Evolutionary conservation across 2,797 vertebrate genomes (phyloP).

Genomic region (Limnodromus scolopaceus): DNA sequence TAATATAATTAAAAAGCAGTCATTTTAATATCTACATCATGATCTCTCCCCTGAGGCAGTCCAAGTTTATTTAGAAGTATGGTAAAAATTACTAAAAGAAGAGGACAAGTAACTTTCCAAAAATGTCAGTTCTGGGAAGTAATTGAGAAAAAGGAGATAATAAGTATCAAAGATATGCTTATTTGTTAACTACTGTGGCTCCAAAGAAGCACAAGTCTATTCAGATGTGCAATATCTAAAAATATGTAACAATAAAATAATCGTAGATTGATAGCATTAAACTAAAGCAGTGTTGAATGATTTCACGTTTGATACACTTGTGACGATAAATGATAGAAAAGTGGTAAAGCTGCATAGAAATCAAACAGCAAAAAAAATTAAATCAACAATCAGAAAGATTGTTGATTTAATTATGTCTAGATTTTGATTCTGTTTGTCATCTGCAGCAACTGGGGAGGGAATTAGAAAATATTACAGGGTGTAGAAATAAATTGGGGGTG

Average conservation of each 20-base stretch:
- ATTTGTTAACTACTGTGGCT: neutral
- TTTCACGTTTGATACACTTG: neutral
- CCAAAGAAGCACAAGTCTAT: neutral
- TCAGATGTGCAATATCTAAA: neutral
- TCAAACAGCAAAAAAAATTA: neutral
- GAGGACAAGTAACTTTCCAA: neutral
- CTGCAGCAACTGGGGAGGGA: neutral
- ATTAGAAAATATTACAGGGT: neutral
- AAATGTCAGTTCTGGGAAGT: neutral
- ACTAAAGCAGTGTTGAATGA: neutral
- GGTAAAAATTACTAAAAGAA: neutral
- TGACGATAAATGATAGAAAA: neutral
- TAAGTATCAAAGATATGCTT: neutral
- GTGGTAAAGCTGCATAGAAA: neutral
- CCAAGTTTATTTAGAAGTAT: slow-evolving; percentile 1
- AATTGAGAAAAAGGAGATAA: neutral
- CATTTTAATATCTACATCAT: neutral
- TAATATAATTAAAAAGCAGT: neutral
- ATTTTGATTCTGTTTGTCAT: neutral
- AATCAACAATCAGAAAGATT: neutral
- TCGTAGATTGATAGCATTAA: neutral
- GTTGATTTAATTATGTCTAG: neutral
- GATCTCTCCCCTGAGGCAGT: neutral
- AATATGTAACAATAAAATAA: neutral
- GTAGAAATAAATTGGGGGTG: neutral